Percentiles rank a stretch among this genome's conserved stretches.
Conservation (phyloP, 2,797 vertebrate species). For the Ctenopoma kingsleyae region DNA sequence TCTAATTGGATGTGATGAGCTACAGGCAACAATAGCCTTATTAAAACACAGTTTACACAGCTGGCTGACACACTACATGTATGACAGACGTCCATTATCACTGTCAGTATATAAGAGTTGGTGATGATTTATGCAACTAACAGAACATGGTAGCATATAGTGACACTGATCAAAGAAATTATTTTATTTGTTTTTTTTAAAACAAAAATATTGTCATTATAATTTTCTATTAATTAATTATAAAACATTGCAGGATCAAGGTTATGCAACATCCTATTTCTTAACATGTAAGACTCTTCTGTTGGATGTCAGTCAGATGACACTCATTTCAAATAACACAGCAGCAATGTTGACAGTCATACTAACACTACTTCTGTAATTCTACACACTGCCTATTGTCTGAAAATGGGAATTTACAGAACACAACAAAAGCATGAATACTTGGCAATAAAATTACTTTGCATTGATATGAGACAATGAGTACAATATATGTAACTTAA, state of each 20-base stretch:
- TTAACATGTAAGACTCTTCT: too few relatives aligned
- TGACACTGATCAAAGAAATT: too few relatives aligned
- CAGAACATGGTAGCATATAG: neutral
- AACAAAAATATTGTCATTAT: neutral
- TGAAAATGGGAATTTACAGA: neutral
- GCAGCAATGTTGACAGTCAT: neutral
- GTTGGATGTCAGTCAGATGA: neutral
- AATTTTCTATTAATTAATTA: neutral
- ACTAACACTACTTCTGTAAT: neutral
- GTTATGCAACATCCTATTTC: constrained; percentile 64
- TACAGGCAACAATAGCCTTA: constrained; percentile 8
- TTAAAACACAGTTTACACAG: constrained; percentile 47
- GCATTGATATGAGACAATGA: neutral
- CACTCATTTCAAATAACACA: neutral
- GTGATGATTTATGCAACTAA: neutral
- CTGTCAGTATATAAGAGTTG: neutral
- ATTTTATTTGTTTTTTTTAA: too few relatives aligned
- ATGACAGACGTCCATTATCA: constrained; percentile 6
- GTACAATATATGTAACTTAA: neutral
- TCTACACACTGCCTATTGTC: neutral
- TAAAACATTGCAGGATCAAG: constrained; percentile 26
- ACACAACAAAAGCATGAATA: neutral
- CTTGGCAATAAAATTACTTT: neutral
- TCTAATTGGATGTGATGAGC: constrained; percentile 1
- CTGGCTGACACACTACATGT: constrained; percentile 17